Conservation (phyloP, 2,888 invertebrate species). For the Chromoteleia sp. region DNA sequence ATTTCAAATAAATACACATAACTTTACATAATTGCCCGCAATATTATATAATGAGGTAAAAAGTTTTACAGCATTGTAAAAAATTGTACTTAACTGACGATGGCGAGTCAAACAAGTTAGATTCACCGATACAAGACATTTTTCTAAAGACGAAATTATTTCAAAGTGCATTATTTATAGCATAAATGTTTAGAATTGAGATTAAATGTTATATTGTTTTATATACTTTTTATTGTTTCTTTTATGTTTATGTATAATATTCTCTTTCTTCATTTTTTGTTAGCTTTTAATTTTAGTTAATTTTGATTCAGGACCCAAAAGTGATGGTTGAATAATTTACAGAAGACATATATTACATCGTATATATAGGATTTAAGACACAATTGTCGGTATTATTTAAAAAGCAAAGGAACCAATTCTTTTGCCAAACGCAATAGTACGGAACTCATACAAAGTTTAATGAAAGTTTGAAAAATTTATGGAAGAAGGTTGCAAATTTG, state of each 20-base stretch:
- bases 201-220: too few relatives aligned
- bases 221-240: too few relatives aligned
- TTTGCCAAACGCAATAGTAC: conserved; percentile 2
- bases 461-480: conserved; percentile 22
- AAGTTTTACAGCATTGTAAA: conserved; percentile 50
- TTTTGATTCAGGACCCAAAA: too few relatives aligned
- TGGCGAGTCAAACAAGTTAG: background rate
- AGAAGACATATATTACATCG: too few relatives aligned
- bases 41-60: conserved; percentile 43
- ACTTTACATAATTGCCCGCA: conserved; percentile 46
- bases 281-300: too few relatives aligned
- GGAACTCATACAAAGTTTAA: conserved; percentile 40
- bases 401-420: too few relatives aligned
- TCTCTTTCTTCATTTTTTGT: too few relatives aligned
- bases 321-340: too few relatives aligned
- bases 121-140: conserved; percentile 8
- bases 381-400: conserved; percentile 16
- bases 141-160: too few relatives aligned
- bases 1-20: conserved; percentile 58
- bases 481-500: conserved; percentile 37
- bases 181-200: too few relatives aligned
- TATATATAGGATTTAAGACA: background rate
- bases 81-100: conserved; percentile 13
- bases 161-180: too few relatives aligned
- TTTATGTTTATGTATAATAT: too few relatives aligned